phyloP scores from a whole-genome alignment of 2,797 vertebrate species.

The Miichthys miiuy region DNA sequence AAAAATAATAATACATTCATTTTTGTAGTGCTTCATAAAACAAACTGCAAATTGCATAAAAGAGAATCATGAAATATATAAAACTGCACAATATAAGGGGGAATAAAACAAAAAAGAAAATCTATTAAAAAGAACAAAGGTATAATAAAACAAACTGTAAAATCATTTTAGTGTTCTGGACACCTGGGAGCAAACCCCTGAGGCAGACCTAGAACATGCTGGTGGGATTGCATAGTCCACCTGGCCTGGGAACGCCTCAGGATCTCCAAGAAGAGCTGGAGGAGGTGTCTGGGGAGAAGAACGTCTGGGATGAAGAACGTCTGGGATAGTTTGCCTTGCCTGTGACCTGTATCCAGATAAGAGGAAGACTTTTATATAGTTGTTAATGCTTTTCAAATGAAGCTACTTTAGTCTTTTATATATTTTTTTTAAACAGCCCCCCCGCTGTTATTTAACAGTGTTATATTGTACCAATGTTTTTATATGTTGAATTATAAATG shows the following conservation, averaged over 20 bases:
- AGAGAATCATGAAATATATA: background rate
- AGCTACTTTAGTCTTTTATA: background rate
- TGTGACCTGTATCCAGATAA: slow-evolving; percentile 20
- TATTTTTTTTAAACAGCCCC: background rate
- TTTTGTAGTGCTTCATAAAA: background rate
- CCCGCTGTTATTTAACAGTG: no score
- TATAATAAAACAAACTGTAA: background rate
- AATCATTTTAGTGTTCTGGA: background rate
- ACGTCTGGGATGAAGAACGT: background rate
- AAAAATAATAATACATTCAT: background rate
- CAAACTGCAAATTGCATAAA: background rate
- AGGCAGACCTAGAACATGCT: slow-evolving; percentile 17
- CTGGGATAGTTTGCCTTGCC: slow-evolving; percentile 8
- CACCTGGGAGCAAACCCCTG: slow-evolving; percentile 15
- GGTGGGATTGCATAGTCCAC: slow-evolving; percentile 29
- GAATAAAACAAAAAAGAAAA: background rate
- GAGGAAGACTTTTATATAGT: background rate
- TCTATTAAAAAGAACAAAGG: background rate
- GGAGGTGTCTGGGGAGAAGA: slow-evolving; percentile 29
- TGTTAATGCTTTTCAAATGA: background rate
- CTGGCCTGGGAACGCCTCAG: slow-evolving; percentile 15
- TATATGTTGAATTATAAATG: background rate
- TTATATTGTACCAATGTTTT: background rate
- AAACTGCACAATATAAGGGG: background rate
- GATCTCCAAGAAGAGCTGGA: slow-evolving; percentile 22